Conservation (phyloP, 2,113 vertebrate species). For the Pithys albifrons region DNA sequence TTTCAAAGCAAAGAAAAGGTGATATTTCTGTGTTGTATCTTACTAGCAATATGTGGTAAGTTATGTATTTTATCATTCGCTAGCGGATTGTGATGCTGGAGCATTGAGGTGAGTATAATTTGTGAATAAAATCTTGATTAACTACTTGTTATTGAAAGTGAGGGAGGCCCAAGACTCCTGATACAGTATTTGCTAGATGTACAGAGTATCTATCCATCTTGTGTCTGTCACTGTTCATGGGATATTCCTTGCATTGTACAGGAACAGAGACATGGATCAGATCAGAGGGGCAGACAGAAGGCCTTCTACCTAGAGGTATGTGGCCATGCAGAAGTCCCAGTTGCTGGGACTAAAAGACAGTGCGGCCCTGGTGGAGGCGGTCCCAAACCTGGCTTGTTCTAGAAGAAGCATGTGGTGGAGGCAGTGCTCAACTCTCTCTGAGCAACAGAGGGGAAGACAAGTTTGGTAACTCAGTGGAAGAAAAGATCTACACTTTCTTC, state of each 20-base stretch:
- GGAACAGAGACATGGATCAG: background rate
- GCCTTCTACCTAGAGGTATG: background rate
- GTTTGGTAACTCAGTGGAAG: background rate
- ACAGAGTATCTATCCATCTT: background rate
- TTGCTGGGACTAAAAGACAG: background rate
- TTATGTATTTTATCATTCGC: background rate
- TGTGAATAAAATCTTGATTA: background rate
- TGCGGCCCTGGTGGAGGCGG: background rate
- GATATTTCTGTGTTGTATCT: background rate
- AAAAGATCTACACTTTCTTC: background rate
- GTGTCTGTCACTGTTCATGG: background rate
- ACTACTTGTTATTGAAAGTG: background rate
- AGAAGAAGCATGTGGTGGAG: background rate
- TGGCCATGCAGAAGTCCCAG: background rate
- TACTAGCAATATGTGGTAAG: background rate
- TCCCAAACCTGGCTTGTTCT: background rate
- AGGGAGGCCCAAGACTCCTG: background rate
- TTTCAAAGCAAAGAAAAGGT: background rate
- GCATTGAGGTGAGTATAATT: background rate
- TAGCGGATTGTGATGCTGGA: background rate
- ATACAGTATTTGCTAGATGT: background rate
- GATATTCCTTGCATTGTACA: background rate
- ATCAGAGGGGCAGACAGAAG: background rate
- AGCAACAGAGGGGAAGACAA: background rate
- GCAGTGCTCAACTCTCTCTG: background rate